Percentiles rank a stretch among this genome's conserved stretches.
These are phyloP conservation scores for Eristalis tenax DNA, from an alignment of 2,888 invertebrate species.

Conservation along the genomic window DNA sequence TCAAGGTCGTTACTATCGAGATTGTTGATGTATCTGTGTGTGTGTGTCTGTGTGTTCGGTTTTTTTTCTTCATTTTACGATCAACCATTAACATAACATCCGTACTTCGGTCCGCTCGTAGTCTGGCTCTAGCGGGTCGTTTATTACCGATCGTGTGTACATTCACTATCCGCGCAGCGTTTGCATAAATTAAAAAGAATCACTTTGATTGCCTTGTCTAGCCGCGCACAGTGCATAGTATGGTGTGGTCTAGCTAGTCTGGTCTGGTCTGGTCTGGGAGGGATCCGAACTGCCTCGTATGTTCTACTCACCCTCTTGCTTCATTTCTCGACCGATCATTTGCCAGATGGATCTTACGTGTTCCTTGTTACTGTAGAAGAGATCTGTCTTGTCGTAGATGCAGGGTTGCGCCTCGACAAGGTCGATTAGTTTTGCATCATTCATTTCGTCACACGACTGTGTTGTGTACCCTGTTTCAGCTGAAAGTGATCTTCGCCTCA, in stretches of 20 bases:
- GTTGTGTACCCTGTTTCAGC: neutral
- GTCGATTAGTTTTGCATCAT: constrained; percentile 72
- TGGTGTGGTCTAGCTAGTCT: constrained; percentile 4
- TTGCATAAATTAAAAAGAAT: constrained; percentile 67
- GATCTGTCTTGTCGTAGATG: constrained; percentile 73
- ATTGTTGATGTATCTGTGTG: constrained; percentile 17
- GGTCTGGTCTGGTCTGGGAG: constrained; percentile 18
- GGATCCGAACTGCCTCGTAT: constrained; percentile 11
- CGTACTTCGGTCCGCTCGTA: constrained; percentile 63
- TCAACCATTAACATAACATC: constrained; percentile 69
- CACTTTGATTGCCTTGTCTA: constrained; percentile 64
- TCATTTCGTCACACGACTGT: constrained; percentile 43
- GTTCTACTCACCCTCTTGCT: constrained; percentile 71
- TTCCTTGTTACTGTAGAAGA: constrained; percentile 72
- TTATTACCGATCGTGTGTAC: constrained; percentile 61
- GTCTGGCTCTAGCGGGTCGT: constrained; percentile 42
- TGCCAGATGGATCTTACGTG: constrained; percentile 72
- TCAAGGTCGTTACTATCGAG: constrained; percentile 66
- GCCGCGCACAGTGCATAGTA: constrained; percentile 37
- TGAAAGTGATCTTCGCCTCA: constrained; percentile 26
- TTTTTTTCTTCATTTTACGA: constrained; percentile 52
- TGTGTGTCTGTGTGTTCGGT: neutral
- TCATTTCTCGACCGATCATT: constrained; percentile 72
- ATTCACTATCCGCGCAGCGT: constrained; percentile 67
- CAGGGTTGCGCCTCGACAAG: constrained; percentile 70